Conservation (phyloP, 2,797 vertebrate genomes). For the Stomatorhinus walkeri region DNA sequence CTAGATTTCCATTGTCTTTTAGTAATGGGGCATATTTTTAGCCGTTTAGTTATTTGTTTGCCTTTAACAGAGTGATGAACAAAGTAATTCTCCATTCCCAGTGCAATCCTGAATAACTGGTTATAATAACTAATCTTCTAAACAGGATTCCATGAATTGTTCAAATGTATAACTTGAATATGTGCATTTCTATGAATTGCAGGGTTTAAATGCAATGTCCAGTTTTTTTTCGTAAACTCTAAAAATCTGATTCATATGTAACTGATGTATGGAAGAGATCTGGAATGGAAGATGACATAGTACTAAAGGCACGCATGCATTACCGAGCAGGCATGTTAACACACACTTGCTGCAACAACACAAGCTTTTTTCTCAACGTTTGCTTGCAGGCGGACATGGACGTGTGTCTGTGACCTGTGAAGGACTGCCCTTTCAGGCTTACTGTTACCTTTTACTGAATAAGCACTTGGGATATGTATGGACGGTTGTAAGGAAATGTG, state of each 20-base stretch:
- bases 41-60: background rate
- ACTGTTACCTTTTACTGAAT: background rate
- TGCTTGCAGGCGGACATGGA: background rate
- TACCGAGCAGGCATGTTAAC: background rate
- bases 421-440: background rate
- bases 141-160: background rate
- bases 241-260: background rate
- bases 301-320: background rate
- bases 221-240: background rate
- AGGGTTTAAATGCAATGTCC: background rate
- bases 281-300: background rate
- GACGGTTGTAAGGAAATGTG: background rate
- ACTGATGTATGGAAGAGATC: background rate
- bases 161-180: background rate
- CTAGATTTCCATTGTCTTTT: background rate
- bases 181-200: background rate
- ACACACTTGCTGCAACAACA: background rate
- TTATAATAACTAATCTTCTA: background rate
- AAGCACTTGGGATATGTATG: background rate
- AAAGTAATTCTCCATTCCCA: background rate
- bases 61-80: background rate
- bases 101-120: background rate
- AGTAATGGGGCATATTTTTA: background rate
- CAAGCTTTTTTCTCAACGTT: background rate
- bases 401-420: background rate